These are phyloP conservation scores for Staurois parvus DNA, from an alignment of 2,797 vertebrate species.

Conservation along the genomic window DNA sequence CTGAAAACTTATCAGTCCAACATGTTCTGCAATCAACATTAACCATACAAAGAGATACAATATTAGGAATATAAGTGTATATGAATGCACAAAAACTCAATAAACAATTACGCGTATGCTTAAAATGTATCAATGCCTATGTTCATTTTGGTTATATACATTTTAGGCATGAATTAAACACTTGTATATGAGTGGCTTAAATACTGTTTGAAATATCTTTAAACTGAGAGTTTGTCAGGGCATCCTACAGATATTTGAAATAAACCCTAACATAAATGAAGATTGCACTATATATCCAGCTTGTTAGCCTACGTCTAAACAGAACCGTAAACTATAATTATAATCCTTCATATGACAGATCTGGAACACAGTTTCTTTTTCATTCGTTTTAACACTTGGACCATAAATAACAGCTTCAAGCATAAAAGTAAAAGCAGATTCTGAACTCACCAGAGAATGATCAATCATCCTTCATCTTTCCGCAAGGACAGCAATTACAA, in stretches of 20 bases:
- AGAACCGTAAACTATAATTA: not conserved
- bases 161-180: not conserved
- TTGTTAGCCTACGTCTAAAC: not conserved
- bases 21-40: no score
- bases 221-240: not conserved
- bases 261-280: not conserved
- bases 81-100: no score
- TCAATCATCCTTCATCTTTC: constrained; percentile 17
- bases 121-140: no score
- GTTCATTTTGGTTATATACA: not conserved
- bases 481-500: constrained; percentile 41
- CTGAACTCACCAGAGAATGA: not conserved
- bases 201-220: not conserved
- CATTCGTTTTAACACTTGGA: not conserved
- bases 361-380: not conserved
- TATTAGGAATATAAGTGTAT: no score
- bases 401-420: not conserved
- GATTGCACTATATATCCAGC: not conserved
- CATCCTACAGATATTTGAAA: not conserved
- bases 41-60: no score
- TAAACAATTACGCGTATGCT: no score
- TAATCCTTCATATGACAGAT: not conserved
- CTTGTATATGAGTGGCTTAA: not conserved
- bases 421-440: not conserved
- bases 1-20: no score